Base-by-base conservation (phyloP, 2,113 vertebrate species). In the Sebastes fasciatus region DNA sequence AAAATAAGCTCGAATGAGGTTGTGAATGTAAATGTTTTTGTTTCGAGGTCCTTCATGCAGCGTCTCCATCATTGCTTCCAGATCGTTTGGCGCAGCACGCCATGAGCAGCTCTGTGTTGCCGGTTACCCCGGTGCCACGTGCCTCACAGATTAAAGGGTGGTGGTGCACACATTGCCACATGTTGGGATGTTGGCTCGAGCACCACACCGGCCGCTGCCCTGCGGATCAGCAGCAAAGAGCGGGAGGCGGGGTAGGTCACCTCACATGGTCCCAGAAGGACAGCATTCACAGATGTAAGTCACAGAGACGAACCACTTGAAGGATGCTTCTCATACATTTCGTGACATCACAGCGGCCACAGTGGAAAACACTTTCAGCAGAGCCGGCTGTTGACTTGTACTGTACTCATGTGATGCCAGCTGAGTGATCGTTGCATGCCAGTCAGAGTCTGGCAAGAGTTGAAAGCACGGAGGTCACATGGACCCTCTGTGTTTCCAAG, bases 141-240 rank as follows among this genome's bases (percentile, higher is more conserved):
- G 84, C 70, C 66, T 45, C 0, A 7, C 79, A 87, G 79, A 89
- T 90, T 86, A 85, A 85, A 89, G 62, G 60, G 23, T n/a, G 11
- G 57, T 26, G 78, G 62, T 52, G 68, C 75, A 73, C 67, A 72
- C 75, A 72, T 64, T 68, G 60, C 80, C 78, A 83, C 88, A 85
- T 89, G 87, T 82, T 79, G 58, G 34, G 67, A 79, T 78, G 67
- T 68, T 77, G 74, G 75, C 76, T 78, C 68, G 67, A 48, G 26
- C 57, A 10, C 11, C 51, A 26, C 65, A 65, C 49, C 34, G 48
- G 70, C 63, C 12, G 3, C 45, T 64, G 78, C 42, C 49, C 61
- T 61, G 40, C 1, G 0, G 55, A 71, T 83, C 75, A 71, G 26
- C 49, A 52, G 72, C 55, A 62, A 46, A 77, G 49, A 19, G 34